These are phyloP conservation scores for Vulpes vulpes DNA, from an alignment of 2,113 vertebrate species.

Conservation along the genomic window DNA sequence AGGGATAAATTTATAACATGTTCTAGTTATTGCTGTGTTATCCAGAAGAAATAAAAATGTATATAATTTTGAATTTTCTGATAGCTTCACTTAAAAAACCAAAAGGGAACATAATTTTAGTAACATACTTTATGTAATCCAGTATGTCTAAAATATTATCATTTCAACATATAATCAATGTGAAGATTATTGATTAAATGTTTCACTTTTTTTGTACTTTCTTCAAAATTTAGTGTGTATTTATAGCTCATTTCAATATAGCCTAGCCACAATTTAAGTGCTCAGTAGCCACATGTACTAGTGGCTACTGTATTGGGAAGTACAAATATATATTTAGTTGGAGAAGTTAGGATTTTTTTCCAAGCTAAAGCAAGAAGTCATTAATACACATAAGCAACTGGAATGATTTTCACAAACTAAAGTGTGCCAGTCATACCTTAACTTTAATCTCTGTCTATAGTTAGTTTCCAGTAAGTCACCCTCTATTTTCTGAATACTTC, in stretches of 20 bases:
- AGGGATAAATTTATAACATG: background rate
- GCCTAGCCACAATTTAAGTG: background rate
- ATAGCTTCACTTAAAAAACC: background rate
- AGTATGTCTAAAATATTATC: background rate
- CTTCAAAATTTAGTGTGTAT: background rate
- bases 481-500: background rate
- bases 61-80: conserved; percentile 23
- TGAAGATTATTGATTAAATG: background rate
- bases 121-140: background rate
- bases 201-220: background rate
- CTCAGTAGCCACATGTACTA: background rate
- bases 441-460: background rate
- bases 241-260: background rate
- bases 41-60: background rate
- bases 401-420: background rate
- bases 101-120: conserved; percentile 45
- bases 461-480: background rate
- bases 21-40: background rate
- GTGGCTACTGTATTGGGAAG: background rate
- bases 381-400: background rate
- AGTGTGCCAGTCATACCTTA: background rate
- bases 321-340: background rate
- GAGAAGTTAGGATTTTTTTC: background rate
- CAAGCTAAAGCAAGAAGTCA: background rate
- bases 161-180: background rate